These are phyloP conservation scores for Bicyclus anynana DNA, from an alignment of 1,140 invertebrate genomes.

Conservation along the genomic window DNA sequence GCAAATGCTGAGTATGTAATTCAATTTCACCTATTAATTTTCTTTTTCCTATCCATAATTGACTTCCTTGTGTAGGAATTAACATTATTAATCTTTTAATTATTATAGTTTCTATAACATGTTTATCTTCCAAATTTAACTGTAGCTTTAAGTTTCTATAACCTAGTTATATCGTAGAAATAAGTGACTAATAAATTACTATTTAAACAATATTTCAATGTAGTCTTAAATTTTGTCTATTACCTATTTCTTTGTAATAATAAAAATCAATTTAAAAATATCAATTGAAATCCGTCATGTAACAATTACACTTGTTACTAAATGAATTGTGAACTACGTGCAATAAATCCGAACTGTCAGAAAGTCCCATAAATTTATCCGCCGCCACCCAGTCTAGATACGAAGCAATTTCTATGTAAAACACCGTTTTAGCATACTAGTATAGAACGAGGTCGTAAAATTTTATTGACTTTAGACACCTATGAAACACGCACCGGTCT, in stretches of 20 bases:
- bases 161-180: too few relatives aligned
- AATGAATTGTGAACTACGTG: background rate
- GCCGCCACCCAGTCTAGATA: slow-evolving; percentile 69
- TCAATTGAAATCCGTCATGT: too few relatives aligned
- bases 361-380: slow-evolving; percentile 37
- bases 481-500: slow-evolving; percentile 52
- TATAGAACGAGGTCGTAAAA: slow-evolving; percentile 62
- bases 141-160: too few relatives aligned
- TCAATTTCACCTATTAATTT: background rate
- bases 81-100: too few relatives aligned
- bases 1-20: slow-evolving; percentile 64
- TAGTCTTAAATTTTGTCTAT: too few relatives aligned
- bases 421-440: slow-evolving; percentile 54
- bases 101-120: too few relatives aligned
- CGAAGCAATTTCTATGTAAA: slow-evolving; percentile 43
- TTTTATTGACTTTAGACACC: slow-evolving; percentile 66
- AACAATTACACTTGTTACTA: too few relatives aligned
- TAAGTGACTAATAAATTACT: too few relatives aligned
- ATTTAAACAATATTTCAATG: too few relatives aligned
- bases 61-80: background rate
- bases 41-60: background rate
- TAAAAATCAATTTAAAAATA: too few relatives aligned
- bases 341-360: slow-evolving; percentile 3
- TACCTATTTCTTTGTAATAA: too few relatives aligned
- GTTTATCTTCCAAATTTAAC: too few relatives aligned